Base-by-base conservation (phyloP, 1,140 invertebrate species). In the Aphis craccivora region DNA sequence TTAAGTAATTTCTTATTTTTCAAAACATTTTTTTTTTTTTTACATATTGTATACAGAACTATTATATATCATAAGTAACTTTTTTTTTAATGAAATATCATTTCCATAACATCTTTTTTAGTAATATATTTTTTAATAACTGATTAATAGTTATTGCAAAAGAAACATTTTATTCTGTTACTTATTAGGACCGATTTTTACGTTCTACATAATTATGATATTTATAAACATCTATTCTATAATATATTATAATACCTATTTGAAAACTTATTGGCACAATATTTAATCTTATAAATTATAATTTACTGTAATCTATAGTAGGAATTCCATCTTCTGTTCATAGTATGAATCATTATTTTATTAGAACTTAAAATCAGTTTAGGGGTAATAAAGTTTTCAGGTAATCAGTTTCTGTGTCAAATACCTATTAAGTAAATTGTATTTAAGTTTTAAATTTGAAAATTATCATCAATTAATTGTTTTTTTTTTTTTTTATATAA, bases 401-500 rank as follows among this genome's bases (percentile, higher is more conserved):
- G 30, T 18, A 67, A 67, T 67, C 11, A 67, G 30, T n/a, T 18
- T 67, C 25, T 30, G 14, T 14, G 3, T 14, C 37, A 40, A 40
- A 40, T 40, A 40, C 37, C 37, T 40, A 40, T 40, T 40, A 40
- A 40, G 3, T n/a, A 67, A 18, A n/a, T n/a, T 67, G 11, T n/a
- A 18, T 67, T n/a, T 67, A n/a, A 18, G 30, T 7, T n/a, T 67
- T 67, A n/a, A 67, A 67, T 7, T 76, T 76, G 4, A n/a, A 76
- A 76, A 76, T 18, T 35, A 67, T 23, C 5, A 20, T n/a, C n/a
- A 60, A 55, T 60, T n/a, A 25, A n/a, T 40, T 67, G 18, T 67
- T 40, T 90, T 37, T 90, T 67, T 67, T 37, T 90, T 67, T 67
- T 67, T 67, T 37, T 90, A 43, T 67, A 30, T 67, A 11, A 90